Conservation (phyloP, 2,113 vertebrate species). For the Rhizomys pruinosus region DNA sequence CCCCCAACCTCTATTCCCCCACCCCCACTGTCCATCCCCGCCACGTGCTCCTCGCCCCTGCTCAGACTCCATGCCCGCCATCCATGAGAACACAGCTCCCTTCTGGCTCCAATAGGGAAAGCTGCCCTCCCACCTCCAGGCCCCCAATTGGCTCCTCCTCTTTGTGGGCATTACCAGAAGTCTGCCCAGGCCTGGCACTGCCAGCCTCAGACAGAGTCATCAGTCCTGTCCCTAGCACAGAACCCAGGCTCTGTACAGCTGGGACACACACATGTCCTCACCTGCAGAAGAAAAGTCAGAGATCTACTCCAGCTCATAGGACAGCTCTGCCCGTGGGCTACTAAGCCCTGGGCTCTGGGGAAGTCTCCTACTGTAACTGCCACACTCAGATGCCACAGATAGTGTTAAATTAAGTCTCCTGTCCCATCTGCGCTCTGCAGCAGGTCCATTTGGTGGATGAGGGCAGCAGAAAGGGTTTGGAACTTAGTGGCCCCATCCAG, state of each 20-base stretch:
- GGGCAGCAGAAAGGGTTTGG: no score
- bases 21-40: no score
- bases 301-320: rapidly evolving
- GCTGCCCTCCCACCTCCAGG: not conserved
- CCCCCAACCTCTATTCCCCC: no score
- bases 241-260: not conserved
- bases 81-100: not conserved
- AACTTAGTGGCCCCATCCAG: no score
- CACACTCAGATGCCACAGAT: not conserved
- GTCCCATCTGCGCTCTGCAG: no score
- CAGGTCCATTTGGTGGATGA: no score
- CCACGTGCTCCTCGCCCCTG: no score
- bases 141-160: not conserved
- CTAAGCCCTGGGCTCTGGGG: not conserved
- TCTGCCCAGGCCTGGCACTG: not conserved
- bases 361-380: not conserved
- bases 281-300: not conserved
- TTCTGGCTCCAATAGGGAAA: no score
- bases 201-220: not conserved
- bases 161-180: not conserved
- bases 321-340: not conserved
- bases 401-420: no score
- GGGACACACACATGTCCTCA: not conserved
- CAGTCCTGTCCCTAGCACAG: not conserved
- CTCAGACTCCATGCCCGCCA: not conserved